A percentile compares a stretch with the other conserved stretches of the same genome.
Evolutionary conservation across 2,113 vertebrate genomes (phyloP).

Genomic region (Emydocephalus ijimae): DNA sequence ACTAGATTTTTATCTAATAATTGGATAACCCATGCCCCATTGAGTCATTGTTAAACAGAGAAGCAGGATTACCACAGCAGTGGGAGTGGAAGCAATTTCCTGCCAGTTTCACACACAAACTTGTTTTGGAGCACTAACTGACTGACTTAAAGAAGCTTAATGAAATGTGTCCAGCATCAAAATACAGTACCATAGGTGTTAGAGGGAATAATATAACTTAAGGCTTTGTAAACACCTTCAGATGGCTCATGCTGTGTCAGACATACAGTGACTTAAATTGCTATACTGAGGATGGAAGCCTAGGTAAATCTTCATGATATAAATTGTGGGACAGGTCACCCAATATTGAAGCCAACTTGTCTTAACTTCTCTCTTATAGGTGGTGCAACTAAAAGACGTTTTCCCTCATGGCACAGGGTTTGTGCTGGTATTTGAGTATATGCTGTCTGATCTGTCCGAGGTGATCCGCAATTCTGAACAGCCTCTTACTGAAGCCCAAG

Average conservation of each 20-base stretch:
- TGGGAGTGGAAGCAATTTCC: neutral
- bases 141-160: neutral
- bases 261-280: neutral
- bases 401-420: constrained; percentile 87
- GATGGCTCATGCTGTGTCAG: neutral
- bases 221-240: neutral
- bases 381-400: constrained; percentile 84
- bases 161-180: neutral
- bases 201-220: neutral
- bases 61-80: neutral
- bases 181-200: neutral
- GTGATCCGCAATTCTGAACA: constrained; percentile 81
- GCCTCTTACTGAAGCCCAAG: constrained; percentile 80
- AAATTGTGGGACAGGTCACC: neutral
- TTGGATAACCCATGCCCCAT: neutral
- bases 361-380: constrained; percentile 60
- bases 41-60: neutral
- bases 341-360: neutral
- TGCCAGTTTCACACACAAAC: neutral
- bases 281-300: neutral
- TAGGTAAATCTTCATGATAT: neutral
- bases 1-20: neutral
- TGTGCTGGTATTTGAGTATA: constrained; percentile 89
- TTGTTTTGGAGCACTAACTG: neutral
- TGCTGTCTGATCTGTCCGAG: constrained; percentile 87